Evolutionary conservation across 2,797 vertebrate species (phyloP), one percentile per base, ranked within the genome.

Genomic region (Notolabrus celidotus): DNA sequence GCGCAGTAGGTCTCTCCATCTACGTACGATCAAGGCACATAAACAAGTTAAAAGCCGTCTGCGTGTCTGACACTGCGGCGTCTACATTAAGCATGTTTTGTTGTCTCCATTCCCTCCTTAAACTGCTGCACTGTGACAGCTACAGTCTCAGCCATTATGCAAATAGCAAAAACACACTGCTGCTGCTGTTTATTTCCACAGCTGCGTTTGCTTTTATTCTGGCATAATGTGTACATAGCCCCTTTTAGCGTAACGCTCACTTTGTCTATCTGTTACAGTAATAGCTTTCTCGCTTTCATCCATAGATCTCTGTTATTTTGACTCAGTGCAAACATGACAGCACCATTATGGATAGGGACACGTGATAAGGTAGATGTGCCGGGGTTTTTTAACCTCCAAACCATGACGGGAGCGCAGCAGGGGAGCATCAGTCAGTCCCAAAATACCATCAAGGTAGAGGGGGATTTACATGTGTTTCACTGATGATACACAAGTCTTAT

Each of bases 91-190:
- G 46, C 56, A 51, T 20, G 57, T 69, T 67, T 73, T 49, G 42
- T 64, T 61, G 34, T 59, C 70, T 45, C 27, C 22, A 33, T 34
- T 20, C 39, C 27, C 22, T 54, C 52, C 55, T 54, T 57, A 50
- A 60, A 53, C 51, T 36, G 29, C 29, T 50, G 60, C 29, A n/a
- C 66, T 42, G 23, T 71, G 65, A 77, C 68, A 55, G 68, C 66
- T 58, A 22, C 60, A 14, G 46, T 54, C 74, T 67, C 41, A 19
- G 59, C 63, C 66, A 67, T 88, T 73, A 78, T 83, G 73, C 74
- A 85, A 72, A 79, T 74, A 7, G 7, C 0, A 31, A 27, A 64
- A 72, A 68, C 34, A 51, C 12, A 25, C 47, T 23, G 29, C 41
- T 3, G 50, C 41, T 5, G 58, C 36, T 61, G 66, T 75, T 70